Evolutionary conservation across 2,113 vertebrate genomes (phyloP), one percentile per base, ranked within the genome.

Genomic region (Psephotus haematonotus): DNA sequence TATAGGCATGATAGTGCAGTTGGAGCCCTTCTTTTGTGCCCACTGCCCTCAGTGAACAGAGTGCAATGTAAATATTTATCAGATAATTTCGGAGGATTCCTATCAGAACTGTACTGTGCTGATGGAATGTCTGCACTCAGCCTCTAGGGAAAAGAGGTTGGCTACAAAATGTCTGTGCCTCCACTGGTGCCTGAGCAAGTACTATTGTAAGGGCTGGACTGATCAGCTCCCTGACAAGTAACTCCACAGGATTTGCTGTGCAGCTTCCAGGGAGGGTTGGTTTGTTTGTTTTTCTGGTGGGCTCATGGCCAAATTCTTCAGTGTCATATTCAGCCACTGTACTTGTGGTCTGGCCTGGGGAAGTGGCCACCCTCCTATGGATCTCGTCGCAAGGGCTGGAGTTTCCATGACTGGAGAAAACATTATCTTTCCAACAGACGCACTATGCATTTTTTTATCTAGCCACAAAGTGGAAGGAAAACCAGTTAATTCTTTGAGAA

Each of bases 91-190:
- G 12, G 41, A 50, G 9, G 19, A 27, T 64, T 68, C 17, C 39
- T 71, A 7, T 31, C 62, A 6, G 0, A 71, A 52, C 18, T 35
- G 24, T 68, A 33, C 52, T 80, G 13, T 23, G 13, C 25, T 7
- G 0, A 17, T 2, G 7, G 37, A n/a, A n/a, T 37, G 22, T 60
- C 74, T 67, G 11, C 18, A 17, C 1, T 0, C 1, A 1, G 7
- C 33, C 29, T 81, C 35, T 14, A 20, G 29, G 41, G 24, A 53
- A 39, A 69, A 25, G 44, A 77, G 5, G 4, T 7, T 44, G 24
- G 37, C 55, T 22, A 44, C 0, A 1, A 70, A 70, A 57, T 63
- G 10, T 9, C 46, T 63, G 24, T 57, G 28, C 11, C 22, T 77
- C 22, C 60, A 13, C 29, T 72, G 22, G 4, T 78, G 49, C 17